These are phyloP conservation scores for Melanotaenia duboulayi DNA, from an alignment of 2,113 vertebrate genomes.

Conservation along the genomic window DNA sequence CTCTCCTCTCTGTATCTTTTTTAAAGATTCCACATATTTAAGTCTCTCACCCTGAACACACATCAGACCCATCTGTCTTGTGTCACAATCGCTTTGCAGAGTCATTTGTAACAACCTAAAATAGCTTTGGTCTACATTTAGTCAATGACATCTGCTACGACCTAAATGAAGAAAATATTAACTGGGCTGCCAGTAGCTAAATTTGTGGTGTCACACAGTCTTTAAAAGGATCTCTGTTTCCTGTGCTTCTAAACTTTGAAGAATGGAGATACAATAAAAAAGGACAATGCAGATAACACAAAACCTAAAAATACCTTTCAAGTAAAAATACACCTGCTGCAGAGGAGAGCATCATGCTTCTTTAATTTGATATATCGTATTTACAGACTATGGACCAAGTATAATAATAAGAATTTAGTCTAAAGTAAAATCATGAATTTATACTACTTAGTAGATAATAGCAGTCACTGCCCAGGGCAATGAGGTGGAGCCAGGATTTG, in stretches of 20 bases:
- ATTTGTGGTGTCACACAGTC: slow-evolving; percentile 40
- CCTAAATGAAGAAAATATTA: slow-evolving; percentile 66
- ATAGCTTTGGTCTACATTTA: slow-evolving; percentile 76
- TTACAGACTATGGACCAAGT: neutral
- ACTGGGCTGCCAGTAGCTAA: slow-evolving; percentile 62
- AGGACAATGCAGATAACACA: neutral
- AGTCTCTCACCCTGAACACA: slow-evolving; percentile 36
- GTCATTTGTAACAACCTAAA: slow-evolving; percentile 73
- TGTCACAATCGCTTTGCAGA: slow-evolving; percentile 61
- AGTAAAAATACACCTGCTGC: neutral
- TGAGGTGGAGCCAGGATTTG: too few relatives aligned
- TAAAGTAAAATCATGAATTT: too few relatives aligned
- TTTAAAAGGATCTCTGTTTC: slow-evolving; percentile 37
- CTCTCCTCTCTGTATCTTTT: slow-evolving; percentile 29
- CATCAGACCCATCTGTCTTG: slow-evolving; percentile 51
- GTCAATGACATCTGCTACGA: slow-evolving; percentile 71
- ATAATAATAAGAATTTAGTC: too few relatives aligned
- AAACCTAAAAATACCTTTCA: slow-evolving; percentile 7
- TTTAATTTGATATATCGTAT: neutral
- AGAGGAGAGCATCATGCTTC: neutral
- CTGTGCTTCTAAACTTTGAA: slow-evolving; percentile 11
- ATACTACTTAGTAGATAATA: too few relatives aligned
- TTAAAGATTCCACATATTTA: slow-evolving; percentile 13
- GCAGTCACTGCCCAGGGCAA: too few relatives aligned
- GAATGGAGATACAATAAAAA: neutral